These are phyloP conservation scores for Mormyrus lacerda DNA, from an alignment of 2,113 vertebrate genomes.

Conservation along the genomic window DNA sequence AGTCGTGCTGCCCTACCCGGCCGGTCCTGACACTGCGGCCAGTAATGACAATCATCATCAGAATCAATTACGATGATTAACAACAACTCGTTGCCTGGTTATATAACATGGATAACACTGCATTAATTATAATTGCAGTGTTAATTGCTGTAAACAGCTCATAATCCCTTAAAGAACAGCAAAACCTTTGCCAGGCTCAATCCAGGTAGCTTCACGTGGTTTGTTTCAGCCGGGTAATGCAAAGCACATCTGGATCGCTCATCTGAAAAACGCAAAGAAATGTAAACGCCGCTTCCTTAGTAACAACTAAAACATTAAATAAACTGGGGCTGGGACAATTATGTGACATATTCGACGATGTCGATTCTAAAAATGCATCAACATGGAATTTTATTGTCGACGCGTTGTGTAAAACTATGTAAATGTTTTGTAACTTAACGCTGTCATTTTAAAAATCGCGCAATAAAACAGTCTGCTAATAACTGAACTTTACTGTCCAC, in stretches of 20 bases:
- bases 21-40: not conserved
- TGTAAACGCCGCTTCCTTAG: not conserved
- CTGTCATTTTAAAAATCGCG: too few relatives aligned
- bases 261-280: not conserved
- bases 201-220: not conserved
- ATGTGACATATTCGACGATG: too few relatives aligned
- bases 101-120: not conserved
- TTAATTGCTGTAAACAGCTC: not conserved
- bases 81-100: conserved; percentile 1
- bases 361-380: too few relatives aligned
- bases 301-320: not conserved
- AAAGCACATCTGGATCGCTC: not conserved
- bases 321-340: too few relatives aligned
- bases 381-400: too few relatives aligned
- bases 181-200: not conserved
- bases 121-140: not conserved
- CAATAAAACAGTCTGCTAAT: too few relatives aligned
- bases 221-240: not conserved
- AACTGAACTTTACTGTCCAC: too few relatives aligned
- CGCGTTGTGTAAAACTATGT: too few relatives aligned
- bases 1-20: not conserved
- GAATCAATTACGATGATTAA: not conserved
- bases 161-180: not conserved
- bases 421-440: too few relatives aligned
- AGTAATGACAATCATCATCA: not conserved